These are phyloP conservation scores for Otolemur crassicaudatus DNA, from an alignment of 2,797 vertebrate genomes.

Conservation along the genomic window DNA sequence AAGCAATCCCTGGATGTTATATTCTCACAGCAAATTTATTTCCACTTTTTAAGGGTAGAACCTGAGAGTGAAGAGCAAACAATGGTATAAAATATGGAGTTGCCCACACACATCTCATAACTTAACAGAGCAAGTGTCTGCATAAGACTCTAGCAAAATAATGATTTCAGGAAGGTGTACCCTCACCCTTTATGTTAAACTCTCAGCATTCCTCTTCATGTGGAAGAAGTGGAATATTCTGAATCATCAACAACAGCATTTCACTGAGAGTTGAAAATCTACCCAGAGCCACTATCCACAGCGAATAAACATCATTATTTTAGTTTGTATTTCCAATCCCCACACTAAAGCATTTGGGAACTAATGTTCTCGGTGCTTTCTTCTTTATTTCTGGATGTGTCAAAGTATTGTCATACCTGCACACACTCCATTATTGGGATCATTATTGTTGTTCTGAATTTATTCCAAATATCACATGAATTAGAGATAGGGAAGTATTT, in stretches of 20 bases:
- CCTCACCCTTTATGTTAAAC: background rate
- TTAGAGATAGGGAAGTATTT: background rate
- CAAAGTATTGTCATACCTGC: background rate
- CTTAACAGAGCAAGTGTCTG: background rate
- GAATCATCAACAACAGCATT: background rate
- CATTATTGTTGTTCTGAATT: background rate
- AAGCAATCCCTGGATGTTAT: background rate
- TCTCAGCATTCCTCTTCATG: background rate
- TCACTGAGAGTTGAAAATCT: background rate
- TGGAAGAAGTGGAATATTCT: background rate
- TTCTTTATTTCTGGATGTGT: background rate
- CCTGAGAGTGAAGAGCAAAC: background rate
- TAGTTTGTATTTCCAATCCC: background rate
- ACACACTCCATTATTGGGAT: background rate
- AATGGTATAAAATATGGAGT: background rate
- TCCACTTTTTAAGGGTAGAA: background rate
- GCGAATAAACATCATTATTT: background rate
- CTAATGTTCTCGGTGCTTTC: background rate
- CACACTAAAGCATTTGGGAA: conserved; percentile 4
- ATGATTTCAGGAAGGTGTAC: background rate
- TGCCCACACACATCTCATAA: background rate
- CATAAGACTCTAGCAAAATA: background rate
- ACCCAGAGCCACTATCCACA: background rate
- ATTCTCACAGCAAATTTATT: background rate
- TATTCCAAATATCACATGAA: background rate